Evolutionary conservation across 1,140 invertebrate genomes (phyloP), one percentile per base, ranked within the genome.

Genomic region (Drosophila tropicalis): DNA sequence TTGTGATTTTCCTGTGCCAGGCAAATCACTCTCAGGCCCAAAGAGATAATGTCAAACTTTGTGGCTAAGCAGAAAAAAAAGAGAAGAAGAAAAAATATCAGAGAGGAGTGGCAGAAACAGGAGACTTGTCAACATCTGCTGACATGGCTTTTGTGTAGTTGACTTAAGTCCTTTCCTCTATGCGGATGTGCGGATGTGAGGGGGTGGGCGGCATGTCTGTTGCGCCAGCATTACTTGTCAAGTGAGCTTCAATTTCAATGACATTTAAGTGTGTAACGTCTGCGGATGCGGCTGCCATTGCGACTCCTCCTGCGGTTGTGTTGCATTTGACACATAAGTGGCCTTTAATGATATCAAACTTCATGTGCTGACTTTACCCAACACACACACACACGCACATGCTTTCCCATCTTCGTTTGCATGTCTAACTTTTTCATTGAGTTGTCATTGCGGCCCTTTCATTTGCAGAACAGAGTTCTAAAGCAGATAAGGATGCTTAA

Each of bases 241-340:
- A 79, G 80, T 70, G 72, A 83, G 72, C 80, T 79, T 83, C 80
- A 79, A 79, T 83, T 83, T 83, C 80, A 83, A 83, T 83, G 71
- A 78, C 79, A 66, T 82, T 82, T 82, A 82, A 82, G 79, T 82
- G 67, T 82, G 70, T 76, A 51, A 57, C 47, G 71, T 72, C 65
- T 58, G 61, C 62, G 39, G 32, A 62, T 47, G 57, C 32, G 40
- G 39, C 36, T 39, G 15, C 19, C 40, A 19, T 56, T 39, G 55
- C 69, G 40, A 51, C 62, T 70, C 36, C 54, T 57, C 36, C 70
- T 69, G 64, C 74, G 79, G 70, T 64, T 79, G 73, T 75, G 62
- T 83, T 79, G 80, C 80, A 83, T 83, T 83, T 83, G 80, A 83
- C 80, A 83, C 80, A 83, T 83, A 83, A 83, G 80, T 83, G 80